Evolutionary conservation across 2,113 vertebrate genomes (phyloP), one percentile per base, ranked within the genome.

Genomic region (Camarhynchus parvulus): DNA sequence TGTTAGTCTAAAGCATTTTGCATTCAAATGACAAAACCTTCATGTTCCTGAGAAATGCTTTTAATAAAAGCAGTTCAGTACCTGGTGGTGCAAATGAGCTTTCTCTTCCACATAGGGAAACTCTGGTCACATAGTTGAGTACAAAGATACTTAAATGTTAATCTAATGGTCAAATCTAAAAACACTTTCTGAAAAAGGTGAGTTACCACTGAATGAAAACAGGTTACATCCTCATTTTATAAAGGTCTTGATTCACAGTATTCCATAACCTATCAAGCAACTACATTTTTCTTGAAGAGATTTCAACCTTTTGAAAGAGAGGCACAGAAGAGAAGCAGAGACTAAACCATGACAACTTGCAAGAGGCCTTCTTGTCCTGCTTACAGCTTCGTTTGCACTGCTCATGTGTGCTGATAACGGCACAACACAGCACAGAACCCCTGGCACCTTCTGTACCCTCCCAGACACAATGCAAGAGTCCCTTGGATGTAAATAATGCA

Each of bases 291-390:
- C 50, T 39, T 53, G 42, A 39, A 30, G 27, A 73, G 4, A 61
- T 20, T 69, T 62, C 37, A 69, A 0, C 2, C 47, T 47, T 55
- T 41, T 6, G 39, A 49, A 67, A 50, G 75, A 47, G 25, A 11
- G 5, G 39, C 20, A 18, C 9, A 18, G 59, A 19, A 62, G 62
- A 50, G 50, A 15, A 62, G 53, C 55, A 47, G 31, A 80, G 28
- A 30, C 27, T 7, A 15, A 31, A 30, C 5, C 11, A 44, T 0
- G 9, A 2, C 0, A 1, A 21, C 12, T 10, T 4, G 31, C 23
- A 61, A 35, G 77, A 4, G 0, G 6, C 23, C 23, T 37, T 5
- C 3, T 0, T 12, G 70, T 33, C 30, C 75, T 19, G 5, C 61
- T 16, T 4, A 2, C 19, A 0, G 35, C 46, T 56, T 41, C 31